phyloP scores from a whole-genome alignment of 2,113 vertebrate species.

The Aegithalos caudatus region DNA sequence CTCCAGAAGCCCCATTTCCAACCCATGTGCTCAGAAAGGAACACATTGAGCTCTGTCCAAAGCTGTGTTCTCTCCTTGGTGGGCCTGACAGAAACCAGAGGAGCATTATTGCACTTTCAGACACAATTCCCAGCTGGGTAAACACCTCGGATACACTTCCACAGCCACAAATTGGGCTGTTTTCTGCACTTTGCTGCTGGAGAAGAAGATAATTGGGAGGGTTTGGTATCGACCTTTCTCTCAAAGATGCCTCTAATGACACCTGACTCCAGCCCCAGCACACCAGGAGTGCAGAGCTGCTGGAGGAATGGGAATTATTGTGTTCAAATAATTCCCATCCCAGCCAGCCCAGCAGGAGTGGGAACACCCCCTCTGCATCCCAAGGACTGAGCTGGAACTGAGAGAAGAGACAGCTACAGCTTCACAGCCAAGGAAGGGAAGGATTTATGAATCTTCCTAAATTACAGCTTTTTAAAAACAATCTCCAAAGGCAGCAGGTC shows the following conservation, averaged over 20 bases:
- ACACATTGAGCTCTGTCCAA: rapidly evolving
- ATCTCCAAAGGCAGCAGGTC: neutral
- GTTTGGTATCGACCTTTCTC: neutral
- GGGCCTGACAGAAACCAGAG: neutral
- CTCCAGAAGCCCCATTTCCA: rapidly evolving
- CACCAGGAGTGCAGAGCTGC: neutral
- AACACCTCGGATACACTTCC: neutral
- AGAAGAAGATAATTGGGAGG: neutral
- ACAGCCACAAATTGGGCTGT: neutral
- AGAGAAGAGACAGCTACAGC: neutral
- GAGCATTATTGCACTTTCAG: neutral
- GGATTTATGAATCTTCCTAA: neutral
- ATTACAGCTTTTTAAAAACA: neutral
- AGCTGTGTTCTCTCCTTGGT: neutral
- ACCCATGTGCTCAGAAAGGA: rapidly evolving
- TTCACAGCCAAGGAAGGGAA: neutral
- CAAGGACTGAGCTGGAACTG: neutral
- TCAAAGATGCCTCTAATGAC: neutral
- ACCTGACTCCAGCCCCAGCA: rapidly evolving
- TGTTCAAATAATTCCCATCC: no score
- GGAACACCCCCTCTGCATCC: neutral
- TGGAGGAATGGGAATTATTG: neutral
- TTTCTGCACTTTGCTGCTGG: neutral
- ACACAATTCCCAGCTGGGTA: neutral
- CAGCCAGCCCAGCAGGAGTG: neutral